Percentiles rank a stretch among this genome's conserved stretches.
phyloP scores from a whole-genome alignment of 2,113 vertebrate genomes.

The Saccopteryx leptura region DNA sequence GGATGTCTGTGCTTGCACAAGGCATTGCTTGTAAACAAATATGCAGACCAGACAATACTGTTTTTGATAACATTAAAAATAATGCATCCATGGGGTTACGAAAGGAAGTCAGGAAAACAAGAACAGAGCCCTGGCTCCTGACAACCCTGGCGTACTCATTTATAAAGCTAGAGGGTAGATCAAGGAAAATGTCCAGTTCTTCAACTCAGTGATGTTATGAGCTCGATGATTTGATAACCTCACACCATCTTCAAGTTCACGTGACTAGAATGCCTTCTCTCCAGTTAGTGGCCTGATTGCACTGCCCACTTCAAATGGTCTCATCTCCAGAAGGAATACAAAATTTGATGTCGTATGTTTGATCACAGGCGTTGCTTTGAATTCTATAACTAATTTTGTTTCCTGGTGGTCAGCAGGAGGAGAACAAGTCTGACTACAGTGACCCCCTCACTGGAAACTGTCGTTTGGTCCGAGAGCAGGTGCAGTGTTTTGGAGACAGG shows the following conservation, averaged over 20 bases:
- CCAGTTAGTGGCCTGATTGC: not conserved
- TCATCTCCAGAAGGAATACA: not conserved
- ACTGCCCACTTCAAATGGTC: not conserved
- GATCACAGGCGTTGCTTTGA: not conserved
- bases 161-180: not conserved
- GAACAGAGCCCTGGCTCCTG: not conserved
- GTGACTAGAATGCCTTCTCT: not conserved
- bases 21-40: not conserved
- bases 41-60: not conserved
- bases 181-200: not conserved
- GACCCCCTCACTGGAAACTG: not conserved
- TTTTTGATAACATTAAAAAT: not conserved
- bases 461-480: not conserved
- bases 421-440: not conserved
- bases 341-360: not conserved
- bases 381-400: not conserved
- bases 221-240: not conserved
- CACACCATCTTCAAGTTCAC: not conserved
- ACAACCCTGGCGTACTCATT: not conserved
- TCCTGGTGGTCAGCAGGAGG: not conserved
- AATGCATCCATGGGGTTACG: not conserved
- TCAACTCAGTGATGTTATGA: not conserved
- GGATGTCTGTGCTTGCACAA: not conserved
- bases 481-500: not conserved
- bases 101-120: not conserved